Evolutionary conservation across 37 sponge, comb jelly and placozoan species (phyloP).

Genomic region (Halichondria panicea): DNA sequence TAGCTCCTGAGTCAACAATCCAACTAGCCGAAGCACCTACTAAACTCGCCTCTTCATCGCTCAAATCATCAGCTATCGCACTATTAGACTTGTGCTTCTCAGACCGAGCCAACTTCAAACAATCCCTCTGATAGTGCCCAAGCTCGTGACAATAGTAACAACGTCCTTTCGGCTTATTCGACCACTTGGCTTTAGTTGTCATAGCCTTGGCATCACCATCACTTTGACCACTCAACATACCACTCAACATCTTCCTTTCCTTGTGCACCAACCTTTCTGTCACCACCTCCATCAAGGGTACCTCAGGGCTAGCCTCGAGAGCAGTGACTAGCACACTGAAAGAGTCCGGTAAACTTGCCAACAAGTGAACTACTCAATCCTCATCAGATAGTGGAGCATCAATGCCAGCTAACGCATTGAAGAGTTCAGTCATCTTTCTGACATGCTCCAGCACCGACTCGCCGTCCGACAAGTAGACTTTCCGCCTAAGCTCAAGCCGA

Average conservation of each 20-base stretch:
- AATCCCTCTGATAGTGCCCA: constrained; percentile 41
- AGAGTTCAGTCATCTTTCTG: constrained; percentile 49
- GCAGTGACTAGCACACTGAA: constrained; percentile 55
- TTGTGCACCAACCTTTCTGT: constrained; percentile 43
- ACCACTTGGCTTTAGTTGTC: constrained; percentile 2
- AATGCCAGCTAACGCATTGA: constrained; percentile 43
- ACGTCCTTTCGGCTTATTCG: background rate
- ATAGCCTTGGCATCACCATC: constrained; percentile 5
- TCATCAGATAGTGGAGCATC: constrained; percentile 45
- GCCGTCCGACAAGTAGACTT: constrained; percentile 44
- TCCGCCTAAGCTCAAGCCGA: constrained; percentile 31
- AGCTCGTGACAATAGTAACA: constrained; percentile 25
- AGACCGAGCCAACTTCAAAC: constrained; percentile 9
- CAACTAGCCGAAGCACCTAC: constrained; percentile 12
- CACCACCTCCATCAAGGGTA: constrained; percentile 58
- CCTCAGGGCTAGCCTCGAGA: constrained; percentile 48
- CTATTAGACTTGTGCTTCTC: constrained; percentile 3
- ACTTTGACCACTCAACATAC: background rate
- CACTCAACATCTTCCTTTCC: constrained; percentile 34
- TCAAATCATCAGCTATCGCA: constrained; percentile 2
- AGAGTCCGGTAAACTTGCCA: constrained; percentile 64
- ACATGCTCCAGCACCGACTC: constrained; percentile 46
- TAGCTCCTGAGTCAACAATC: constrained; percentile 49
- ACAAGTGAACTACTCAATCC: constrained; percentile 42
- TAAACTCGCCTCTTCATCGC: constrained; percentile 15